A percentile compares a stretch with the other conserved stretches of the same genome.
phyloP scores from a whole-genome alignment of 2,113 vertebrate genomes.

The Morphnarchus princeps region DNA sequence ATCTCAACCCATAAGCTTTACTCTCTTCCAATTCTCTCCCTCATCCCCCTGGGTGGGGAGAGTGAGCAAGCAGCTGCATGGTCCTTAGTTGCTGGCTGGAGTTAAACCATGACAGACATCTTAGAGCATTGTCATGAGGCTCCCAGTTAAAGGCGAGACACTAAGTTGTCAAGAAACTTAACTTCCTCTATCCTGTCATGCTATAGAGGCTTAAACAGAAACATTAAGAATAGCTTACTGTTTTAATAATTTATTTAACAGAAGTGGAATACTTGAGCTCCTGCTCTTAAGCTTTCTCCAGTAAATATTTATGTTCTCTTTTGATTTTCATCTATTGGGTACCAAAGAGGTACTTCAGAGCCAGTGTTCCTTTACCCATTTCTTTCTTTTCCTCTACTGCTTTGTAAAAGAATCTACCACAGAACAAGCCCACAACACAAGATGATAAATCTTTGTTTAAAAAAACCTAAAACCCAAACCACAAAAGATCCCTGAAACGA shows the following conservation, averaged over 20 bases:
- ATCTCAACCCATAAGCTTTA: no score
- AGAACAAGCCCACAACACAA: neutral
- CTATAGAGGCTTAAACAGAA: neutral
- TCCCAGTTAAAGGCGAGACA: neutral
- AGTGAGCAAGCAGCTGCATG: no score
- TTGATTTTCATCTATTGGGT: neutral
- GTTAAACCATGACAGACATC: neutral
- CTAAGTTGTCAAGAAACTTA: neutral
- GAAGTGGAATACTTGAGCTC: neutral
- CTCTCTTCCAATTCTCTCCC: no score
- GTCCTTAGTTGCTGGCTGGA: no score
- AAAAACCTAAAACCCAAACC: neutral
- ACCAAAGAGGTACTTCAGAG: neutral
- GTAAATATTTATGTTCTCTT: conserved; percentile 1
- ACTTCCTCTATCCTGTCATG: neutral
- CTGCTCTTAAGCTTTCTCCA: neutral
- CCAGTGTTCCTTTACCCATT: neutral
- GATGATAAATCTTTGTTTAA: neutral
- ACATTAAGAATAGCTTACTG: neutral
- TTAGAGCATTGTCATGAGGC: neutral
- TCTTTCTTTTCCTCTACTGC: neutral
- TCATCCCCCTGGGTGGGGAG: no score
- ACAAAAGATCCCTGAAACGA: neutral
- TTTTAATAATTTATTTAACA: conserved; percentile 19
- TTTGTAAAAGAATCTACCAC: neutral